phyloP scores from a whole-genome alignment of 2,888 invertebrate genomes.

The Euclidia mi region DNA sequence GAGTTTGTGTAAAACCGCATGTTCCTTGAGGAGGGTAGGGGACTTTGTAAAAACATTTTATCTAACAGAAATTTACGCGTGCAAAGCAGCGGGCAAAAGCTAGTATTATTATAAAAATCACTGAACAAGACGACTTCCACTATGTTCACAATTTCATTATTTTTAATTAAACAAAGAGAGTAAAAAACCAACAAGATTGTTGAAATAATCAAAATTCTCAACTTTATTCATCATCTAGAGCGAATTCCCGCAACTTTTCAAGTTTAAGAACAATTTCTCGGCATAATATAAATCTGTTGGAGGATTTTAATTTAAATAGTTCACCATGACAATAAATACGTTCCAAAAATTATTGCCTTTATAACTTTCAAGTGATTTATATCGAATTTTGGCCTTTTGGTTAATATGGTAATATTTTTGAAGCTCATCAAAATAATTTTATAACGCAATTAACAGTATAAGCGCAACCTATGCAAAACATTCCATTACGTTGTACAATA shows the following conservation, averaged over 20 bases:
- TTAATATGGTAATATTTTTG: too few relatives aligned
- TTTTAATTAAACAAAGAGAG: slow-evolving; percentile 33
- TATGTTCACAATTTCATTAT: not conserved
- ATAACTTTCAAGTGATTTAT: slow-evolving; percentile 4
- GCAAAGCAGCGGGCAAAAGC: too few relatives aligned
- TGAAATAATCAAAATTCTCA: slow-evolving; percentile 44
- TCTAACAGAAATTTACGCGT: too few relatives aligned
- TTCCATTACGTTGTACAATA: too few relatives aligned
- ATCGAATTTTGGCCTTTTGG: too few relatives aligned
- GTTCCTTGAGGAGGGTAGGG: too few relatives aligned
- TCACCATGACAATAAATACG: slow-evolving; percentile 37
- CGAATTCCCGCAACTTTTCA: slow-evolving; percentile 41
- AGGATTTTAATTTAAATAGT: slow-evolving; percentile 56
- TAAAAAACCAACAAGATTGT: slow-evolving; percentile 29
- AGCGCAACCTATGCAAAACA: too few relatives aligned
- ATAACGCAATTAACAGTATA: too few relatives aligned
- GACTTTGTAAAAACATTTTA: too few relatives aligned
- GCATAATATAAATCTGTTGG: slow-evolving; percentile 43
- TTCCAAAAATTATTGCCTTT: slow-evolving; percentile 20
- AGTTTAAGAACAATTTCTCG: slow-evolving; percentile 47
- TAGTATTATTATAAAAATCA: too few relatives aligned
- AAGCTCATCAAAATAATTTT: too few relatives aligned
- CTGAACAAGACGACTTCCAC: slow-evolving; percentile 7
- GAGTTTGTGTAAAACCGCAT: too few relatives aligned
- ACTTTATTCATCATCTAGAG: slow-evolving; percentile 37